Conservation (phyloP, 2,113 vertebrate genomes). For the Scytalopus superciliaris region DNA sequence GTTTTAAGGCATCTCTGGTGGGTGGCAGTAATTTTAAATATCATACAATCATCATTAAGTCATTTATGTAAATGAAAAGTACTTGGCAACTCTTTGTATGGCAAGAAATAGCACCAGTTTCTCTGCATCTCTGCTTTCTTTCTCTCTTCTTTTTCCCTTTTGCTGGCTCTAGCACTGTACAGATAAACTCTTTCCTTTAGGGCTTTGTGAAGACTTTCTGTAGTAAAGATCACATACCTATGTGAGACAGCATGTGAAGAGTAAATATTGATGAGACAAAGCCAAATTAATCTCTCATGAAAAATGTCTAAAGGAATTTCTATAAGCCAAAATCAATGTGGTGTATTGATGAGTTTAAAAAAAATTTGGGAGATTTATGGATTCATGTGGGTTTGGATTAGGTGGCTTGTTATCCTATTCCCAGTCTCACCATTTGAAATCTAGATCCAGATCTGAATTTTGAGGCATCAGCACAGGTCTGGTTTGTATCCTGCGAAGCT, state of each 20-base stretch:
- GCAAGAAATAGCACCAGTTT: conserved; percentile 9
- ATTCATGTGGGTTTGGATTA: neutral
- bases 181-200: neutral
- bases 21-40: conserved; percentile 56
- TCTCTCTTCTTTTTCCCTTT: neutral
- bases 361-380: neutral
- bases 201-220: neutral
- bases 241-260: neutral
- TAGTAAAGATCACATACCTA: neutral
- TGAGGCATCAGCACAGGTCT: neutral
- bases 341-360: neutral
- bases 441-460: conserved; percentile 5
- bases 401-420: neutral
- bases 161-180: neutral
- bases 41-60: conserved; percentile 53
- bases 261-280: neutral
- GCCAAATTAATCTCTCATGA: neutral
- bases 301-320: neutral
- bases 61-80: conserved; percentile 57
- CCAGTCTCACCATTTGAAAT: neutral
- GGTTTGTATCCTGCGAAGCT: neutral
- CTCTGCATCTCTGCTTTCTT: neutral
- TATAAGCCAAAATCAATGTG: neutral
- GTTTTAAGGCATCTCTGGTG: conserved; percentile 41
- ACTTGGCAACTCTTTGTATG: conserved; percentile 19